These are phyloP conservation scores for Miniopterus natalensis DNA, from an alignment of 2,113 vertebrate genomes.

Conservation along the genomic window DNA sequence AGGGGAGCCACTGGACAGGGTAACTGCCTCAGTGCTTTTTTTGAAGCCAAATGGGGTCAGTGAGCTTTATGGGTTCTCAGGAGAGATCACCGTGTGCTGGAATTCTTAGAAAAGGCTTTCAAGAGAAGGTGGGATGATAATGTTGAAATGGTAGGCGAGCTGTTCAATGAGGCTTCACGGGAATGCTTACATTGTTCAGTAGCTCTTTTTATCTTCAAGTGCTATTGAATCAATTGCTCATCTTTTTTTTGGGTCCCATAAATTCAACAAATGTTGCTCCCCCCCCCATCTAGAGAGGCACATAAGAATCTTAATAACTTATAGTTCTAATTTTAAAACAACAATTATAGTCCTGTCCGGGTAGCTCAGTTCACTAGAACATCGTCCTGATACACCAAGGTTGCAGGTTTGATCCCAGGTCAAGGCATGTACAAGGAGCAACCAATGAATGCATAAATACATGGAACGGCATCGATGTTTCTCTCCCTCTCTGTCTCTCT, in stretches of 20 bases:
- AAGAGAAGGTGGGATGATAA: not conserved
- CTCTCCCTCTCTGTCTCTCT: not conserved
- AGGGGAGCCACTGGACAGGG: not conserved
- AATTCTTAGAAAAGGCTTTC: not conserved
- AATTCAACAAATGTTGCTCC: constrained; percentile 1
- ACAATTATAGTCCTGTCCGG: not conserved
- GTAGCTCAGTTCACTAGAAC: not conserved
- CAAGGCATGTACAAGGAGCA: not conserved
- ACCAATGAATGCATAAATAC: not conserved
- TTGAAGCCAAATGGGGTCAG: not conserved
- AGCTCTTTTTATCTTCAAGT: constrained; percentile 29
- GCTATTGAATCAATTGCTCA: not conserved
- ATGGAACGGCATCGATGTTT: not conserved
- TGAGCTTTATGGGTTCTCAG: constrained; percentile 2
- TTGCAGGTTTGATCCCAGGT: not conserved
- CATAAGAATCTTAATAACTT: not conserved
- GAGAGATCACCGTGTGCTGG: not conserved
- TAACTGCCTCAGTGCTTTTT: not conserved
- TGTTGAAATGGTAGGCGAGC: not conserved
- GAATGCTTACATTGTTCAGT: not conserved
- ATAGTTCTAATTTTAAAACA: not conserved
- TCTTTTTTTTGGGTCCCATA: not conserved
- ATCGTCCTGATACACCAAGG: not conserved
- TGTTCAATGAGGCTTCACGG: not conserved
- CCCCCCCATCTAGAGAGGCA: not conserved